These are phyloP conservation scores for Mythimna pallens DNA, from an alignment of 2,888 invertebrate genomes.

Conservation along the genomic window DNA sequence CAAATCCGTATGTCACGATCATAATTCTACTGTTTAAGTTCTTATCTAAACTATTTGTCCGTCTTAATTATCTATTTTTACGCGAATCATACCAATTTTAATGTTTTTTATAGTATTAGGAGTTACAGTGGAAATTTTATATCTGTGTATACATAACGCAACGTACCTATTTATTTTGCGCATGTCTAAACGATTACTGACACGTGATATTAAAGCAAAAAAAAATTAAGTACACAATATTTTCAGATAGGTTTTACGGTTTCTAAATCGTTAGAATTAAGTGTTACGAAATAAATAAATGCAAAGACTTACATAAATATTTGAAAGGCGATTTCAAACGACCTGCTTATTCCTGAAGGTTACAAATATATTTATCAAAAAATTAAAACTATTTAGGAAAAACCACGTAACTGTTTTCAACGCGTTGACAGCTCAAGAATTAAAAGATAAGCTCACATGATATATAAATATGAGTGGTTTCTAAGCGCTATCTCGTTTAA, in stretches of 20 bases:
- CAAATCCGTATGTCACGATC: slow-evolving; percentile 52
- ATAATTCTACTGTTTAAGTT: slow-evolving; percentile 64
- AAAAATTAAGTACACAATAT: not conserved
- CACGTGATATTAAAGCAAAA: slow-evolving; percentile 16
- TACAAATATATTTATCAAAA: slow-evolving; percentile 21
- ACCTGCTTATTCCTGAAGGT: slow-evolving; percentile 43
- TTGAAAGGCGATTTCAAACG: slow-evolving; percentile 49
- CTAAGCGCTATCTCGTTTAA: slow-evolving; percentile 86
- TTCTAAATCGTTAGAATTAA: slow-evolving; percentile 31
- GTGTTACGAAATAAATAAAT: slow-evolving; percentile 37
- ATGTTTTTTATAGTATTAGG: slow-evolving; percentile 44
- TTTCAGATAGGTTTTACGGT: slow-evolving; percentile 22
- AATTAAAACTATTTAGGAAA: slow-evolving; percentile 66
- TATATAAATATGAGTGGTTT: slow-evolving; percentile 86
- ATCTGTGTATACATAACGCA: slow-evolving; percentile 16
- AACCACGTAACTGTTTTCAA: slow-evolving; percentile 70
- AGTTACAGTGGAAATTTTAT: slow-evolving; percentile 58
- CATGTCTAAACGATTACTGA: slow-evolving; percentile 28
- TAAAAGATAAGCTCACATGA: slow-evolving; percentile 88
- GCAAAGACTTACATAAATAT: slow-evolving; percentile 37
- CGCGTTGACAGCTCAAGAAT: slow-evolving; percentile 87
- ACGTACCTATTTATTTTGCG: slow-evolving; percentile 46
- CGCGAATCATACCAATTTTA: slow-evolving; percentile 45
- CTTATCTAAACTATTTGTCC: slow-evolving; percentile 69
- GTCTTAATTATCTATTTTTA: slow-evolving; percentile 70